These are phyloP conservation scores for Brachyopa scutellaris DNA, from an alignment of 2,888 invertebrate genomes.

Conservation along the genomic window DNA sequence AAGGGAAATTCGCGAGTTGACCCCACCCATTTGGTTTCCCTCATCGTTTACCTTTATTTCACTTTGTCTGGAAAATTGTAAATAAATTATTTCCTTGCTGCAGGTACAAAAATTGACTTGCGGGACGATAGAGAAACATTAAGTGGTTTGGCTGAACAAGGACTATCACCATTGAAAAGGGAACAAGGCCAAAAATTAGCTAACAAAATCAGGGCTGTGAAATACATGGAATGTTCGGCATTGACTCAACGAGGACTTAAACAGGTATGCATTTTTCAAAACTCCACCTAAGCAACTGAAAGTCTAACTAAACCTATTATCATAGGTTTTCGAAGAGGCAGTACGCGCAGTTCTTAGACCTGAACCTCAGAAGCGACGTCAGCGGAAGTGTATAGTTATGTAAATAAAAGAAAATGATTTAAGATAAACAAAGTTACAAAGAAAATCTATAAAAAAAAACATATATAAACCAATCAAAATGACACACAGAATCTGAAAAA, in stretches of 20 bases:
- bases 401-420: constrained; percentile 81
- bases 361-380: constrained; percentile 96
- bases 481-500: constrained; percentile 65
- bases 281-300: background rate
- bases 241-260: constrained; percentile 98
- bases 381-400: constrained; percentile 93
- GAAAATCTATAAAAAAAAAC: constrained; percentile 53
- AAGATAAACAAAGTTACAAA: constrained; percentile 59
- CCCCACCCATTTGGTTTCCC: too few relatives aligned
- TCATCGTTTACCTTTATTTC: too few relatives aligned
- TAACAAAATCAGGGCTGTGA: constrained; percentile 98
- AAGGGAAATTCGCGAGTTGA: too few relatives aligned
- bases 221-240: constrained; percentile 99
- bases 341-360: constrained; percentile 98
- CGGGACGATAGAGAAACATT: constrained; percentile 98
- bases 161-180: constrained; percentile 96
- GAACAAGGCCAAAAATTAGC: constrained; percentile 99
- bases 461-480: constrained; percentile 57
- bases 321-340: constrained; percentile 98
- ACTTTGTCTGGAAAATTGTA: too few relatives aligned
- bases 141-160: constrained; percentile 94
- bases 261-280: constrained; percentile 85
- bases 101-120: constrained; percentile 99
- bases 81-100: too few relatives aligned
- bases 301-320: background rate